Evolutionary conservation across 2,113 vertebrate genomes (phyloP), one percentile per base, ranked within the genome.

Genomic region (Gallinago media): DNA sequence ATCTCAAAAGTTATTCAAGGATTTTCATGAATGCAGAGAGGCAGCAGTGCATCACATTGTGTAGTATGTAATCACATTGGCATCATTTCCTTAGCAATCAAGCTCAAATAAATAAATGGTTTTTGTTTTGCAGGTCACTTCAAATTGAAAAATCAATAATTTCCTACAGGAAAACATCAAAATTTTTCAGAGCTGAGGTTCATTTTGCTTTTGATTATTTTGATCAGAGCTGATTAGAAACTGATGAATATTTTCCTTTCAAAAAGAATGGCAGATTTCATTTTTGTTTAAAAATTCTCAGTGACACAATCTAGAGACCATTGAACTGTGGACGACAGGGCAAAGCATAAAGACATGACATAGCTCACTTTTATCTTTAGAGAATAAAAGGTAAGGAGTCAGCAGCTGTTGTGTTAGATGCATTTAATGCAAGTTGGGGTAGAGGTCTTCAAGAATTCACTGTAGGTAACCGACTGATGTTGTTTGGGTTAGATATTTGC

Each of bases 61-160:
- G 38, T 38, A 38, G 38, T 38, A 12, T 38, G 42, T 89, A 93
- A 85, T 94, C 66, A 82, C 38, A 52, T 14, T 68, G 87, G 20
- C 92, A 85, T 88, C 0, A 85, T 63, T 95, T 94, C 88, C 71
- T 85, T 82, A 89, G 81, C 56, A 93, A 96, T 95, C 95, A 95
- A 85, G 63, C 74, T 89, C 66, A 81, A 82, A 93, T 96, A 94
- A 94, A 94, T 71, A 89, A 87, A 78, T 44, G 65, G 72, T 88
- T 68, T 94, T 96, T 96, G 93, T 96, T 92, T 95, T 81, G 61
- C 44, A 94, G 93, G 81, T 63, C 84, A 87, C 46, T 80, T 94
- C 31, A 36, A 63, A 94, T 78, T 75, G 66, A 44, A 29, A 93
- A 94, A 93, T 93, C 73, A 75, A 65, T 95, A 81, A 52, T 75